Base-by-base conservation (phyloP, 2,888 invertebrate genomes). In the Thymelicus acteon region DNA sequence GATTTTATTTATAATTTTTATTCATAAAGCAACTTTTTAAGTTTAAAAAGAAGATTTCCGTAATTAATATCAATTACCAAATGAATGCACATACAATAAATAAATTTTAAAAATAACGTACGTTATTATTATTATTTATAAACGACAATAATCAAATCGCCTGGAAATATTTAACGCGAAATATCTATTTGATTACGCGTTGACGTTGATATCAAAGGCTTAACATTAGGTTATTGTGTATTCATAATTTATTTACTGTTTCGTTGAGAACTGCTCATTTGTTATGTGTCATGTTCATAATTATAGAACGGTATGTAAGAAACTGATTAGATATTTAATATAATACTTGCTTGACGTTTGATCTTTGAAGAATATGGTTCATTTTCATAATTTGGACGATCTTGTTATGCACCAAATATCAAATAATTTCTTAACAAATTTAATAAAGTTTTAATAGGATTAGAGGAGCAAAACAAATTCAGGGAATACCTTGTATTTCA, bases 191-290 rank as follows among this genome's bases (percentile, higher is more conserved):
- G 62, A 60, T 68, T 69, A 69, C 24, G 63, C 58, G 60, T 24
- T 68, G 63, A 47, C 47, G 58, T 37, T 69, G 57, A 69, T 58
- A 69, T 67, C 60, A 61, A 37, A 57, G 58, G n/a, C 40, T 63
- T 31, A 15, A 47, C 61, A 57, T 68, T 68, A 44, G 37, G 49
- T 69, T 63, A 62, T 57, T 62, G 62, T 63, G 68, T 68, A 68
- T 68, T 54, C 68, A 48, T 49, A 62, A 62, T 54, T 52, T 47
- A 68, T 61, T 69, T 62, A 47, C 37, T 54, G 61, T 54, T 54
- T 60, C 67, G 60, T 49, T 68, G 61, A 52, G 44, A 37, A 61
- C 49, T 57, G 31, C 68, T 69, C 68, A 69, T 69, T 69, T 69
- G 57, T 69, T 39, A 62, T 19, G 13, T 62, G 68, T 69, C 68